phyloP scores from a whole-genome alignment of 2,113 vertebrate genomes.

The Pygoscelis antarcticus region DNA sequence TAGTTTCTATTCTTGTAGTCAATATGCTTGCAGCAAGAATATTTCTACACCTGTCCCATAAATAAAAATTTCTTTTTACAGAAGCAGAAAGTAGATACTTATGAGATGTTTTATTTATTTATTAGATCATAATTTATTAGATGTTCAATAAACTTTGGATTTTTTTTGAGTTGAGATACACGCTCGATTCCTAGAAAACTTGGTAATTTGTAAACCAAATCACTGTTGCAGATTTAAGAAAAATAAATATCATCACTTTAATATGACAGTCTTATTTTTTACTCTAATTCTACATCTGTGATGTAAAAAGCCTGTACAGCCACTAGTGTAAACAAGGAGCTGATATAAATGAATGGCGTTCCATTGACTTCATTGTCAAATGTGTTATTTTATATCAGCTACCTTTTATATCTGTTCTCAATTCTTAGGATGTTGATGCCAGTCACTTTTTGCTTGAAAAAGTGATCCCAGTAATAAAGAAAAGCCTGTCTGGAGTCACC shows the following conservation, averaged over 20 bases:
- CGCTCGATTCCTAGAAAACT: not conserved
- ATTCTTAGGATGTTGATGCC: not conserved
- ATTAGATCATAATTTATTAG: not conserved
- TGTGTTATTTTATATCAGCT: not conserved
- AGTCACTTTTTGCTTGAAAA: not conserved
- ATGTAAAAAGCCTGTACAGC: not conserved
- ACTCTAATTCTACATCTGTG: not conserved
- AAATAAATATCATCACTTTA: not conserved
- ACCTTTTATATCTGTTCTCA: not conserved
- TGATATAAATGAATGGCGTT: not conserved
- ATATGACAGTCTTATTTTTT: not conserved
- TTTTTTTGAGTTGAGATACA: not conserved
- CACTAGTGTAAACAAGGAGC: not conserved
- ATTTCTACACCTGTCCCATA: not conserved
- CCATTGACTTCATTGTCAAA: not conserved
- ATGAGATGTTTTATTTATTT: not conserved
- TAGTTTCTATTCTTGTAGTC: not conserved
- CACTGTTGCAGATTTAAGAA: not conserved
- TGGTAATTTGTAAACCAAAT: not conserved
- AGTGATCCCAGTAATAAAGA: not conserved
- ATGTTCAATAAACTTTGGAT: not conserved
- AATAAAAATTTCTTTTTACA: not conserved
- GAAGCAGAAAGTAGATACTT: not conserved
- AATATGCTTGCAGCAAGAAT: not conserved
- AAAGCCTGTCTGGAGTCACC: not conserved